Conservation (phyloP, 2,113 vertebrate genomes). For the Pseudorasbora parva region DNA sequence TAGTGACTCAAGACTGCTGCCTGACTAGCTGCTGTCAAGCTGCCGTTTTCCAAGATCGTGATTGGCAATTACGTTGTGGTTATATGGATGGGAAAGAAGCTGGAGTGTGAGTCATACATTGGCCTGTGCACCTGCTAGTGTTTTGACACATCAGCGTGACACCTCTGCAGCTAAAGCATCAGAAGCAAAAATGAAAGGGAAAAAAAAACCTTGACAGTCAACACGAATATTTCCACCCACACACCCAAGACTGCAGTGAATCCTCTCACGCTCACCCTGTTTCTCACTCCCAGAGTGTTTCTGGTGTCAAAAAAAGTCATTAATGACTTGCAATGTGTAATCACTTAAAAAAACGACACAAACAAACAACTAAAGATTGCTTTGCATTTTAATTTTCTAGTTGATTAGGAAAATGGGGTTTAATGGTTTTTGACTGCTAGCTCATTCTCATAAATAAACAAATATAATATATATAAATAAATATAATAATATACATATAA, state of each 20-base stretch:
- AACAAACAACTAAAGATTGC: background rate
- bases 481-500: no score
- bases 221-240: conserved; percentile 35
- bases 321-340: conserved; percentile 12
- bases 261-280: background rate
- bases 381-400: background rate
- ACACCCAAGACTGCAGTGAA: conserved; percentile 9
- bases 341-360: background rate
- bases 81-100: background rate
- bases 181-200: background rate
- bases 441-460: background rate
- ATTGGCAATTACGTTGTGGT: conserved; percentile 9
- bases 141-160: conserved; percentile 34
- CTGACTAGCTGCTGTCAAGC: background rate
- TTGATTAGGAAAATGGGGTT: background rate
- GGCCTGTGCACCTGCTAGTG: conserved; percentile 18
- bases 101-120: conserved; percentile 31
- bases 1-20: conserved; percentile 13
- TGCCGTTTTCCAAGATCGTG: background rate
- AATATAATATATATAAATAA: no score
- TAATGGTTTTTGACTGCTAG: background rate
- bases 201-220: conserved; percentile 9
- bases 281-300: conserved; percentile 9
- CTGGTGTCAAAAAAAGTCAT: background rate
- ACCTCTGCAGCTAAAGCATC: conserved; percentile 22